Conservation (phyloP, 2,888 invertebrate genomes). For the Drosophila fulvimacula region DNA sequence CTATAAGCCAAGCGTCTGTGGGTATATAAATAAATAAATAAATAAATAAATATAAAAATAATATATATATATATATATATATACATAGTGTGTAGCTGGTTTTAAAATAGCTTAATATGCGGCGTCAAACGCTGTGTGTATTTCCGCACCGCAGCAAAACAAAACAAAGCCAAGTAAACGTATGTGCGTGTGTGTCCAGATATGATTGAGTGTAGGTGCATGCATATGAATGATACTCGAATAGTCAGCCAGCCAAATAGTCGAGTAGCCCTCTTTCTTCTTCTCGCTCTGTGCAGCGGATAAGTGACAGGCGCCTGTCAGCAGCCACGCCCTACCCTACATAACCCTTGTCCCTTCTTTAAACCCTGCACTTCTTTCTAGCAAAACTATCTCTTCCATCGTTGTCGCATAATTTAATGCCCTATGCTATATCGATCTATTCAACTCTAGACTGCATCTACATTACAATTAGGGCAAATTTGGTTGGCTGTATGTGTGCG, state of each 20-base stretch:
- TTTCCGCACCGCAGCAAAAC: slow-evolving; percentile 50
- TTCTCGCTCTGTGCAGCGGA: slow-evolving; percentile 7
- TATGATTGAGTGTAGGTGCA: background rate
- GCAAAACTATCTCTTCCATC: slow-evolving; percentile 26
- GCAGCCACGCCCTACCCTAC: background rate
- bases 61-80: background rate
- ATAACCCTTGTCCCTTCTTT: background rate
- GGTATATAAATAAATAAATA: background rate
- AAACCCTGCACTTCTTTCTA: background rate
- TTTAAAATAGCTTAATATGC: slow-evolving; percentile 74
- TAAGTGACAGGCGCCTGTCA: slow-evolving; percentile 31
- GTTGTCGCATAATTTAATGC: slow-evolving; percentile 55
- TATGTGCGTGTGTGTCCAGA: slow-evolving; percentile 9
- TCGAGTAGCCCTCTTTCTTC: slow-evolving; percentile 33
- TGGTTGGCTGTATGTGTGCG: slow-evolving; percentile 11
- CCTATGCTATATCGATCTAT: slow-evolving; percentile 51
- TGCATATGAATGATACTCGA: slow-evolving; percentile 55
- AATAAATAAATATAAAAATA: background rate
- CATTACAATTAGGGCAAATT: slow-evolving; percentile 72
- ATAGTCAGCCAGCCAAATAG: slow-evolving; percentile 38
- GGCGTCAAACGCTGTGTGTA: slow-evolving; percentile 56
- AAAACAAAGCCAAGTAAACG: slow-evolving; percentile 50
- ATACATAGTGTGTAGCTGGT: slow-evolving; percentile 15
- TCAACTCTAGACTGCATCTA: slow-evolving; percentile 52
- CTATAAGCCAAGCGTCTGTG: slow-evolving; percentile 27